phyloP scores from a whole-genome alignment of 1,140 invertebrate species.

The Melanaphis sacchari region DNA sequence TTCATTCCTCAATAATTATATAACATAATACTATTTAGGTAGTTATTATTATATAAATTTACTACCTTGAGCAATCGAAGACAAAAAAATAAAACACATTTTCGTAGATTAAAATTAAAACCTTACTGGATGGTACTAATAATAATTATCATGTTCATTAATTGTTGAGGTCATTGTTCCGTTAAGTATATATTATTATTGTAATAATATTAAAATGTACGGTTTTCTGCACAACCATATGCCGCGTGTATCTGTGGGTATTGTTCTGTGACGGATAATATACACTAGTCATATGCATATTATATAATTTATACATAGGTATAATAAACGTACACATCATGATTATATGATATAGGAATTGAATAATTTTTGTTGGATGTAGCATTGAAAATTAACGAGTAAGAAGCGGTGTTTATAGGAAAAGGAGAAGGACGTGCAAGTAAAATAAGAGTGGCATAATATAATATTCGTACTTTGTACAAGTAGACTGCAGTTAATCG shows the following conservation, averaged over 20 bases:
- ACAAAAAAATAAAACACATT: neutral
- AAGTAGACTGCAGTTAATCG: neutral
- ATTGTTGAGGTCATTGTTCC: neutral
- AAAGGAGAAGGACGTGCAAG: neutral
- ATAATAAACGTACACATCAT: neutral
- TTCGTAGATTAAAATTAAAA: neutral
- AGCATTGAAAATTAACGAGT: neutral
- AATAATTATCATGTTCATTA: neutral
- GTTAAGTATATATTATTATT: constrained; percentile 1
- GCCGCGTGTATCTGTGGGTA: neutral
- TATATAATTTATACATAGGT: neutral
- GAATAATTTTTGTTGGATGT: neutral
- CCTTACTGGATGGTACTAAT: neutral
- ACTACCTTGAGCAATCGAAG: neutral
- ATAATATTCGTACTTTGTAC: neutral
- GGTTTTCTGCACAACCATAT: neutral
- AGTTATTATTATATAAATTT: neutral
- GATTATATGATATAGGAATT: constrained; percentile 8
- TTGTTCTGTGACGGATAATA: neutral
- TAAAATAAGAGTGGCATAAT: neutral
- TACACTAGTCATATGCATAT: neutral
- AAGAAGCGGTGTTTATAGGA: neutral
- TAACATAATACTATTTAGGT: too few relatives aligned
- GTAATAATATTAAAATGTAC: neutral
- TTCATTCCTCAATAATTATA: too few relatives aligned